These are phyloP conservation scores for Gymnobelideus leadbeateri DNA, from an alignment of 2,113 vertebrate genomes.

Conservation along the genomic window DNA sequence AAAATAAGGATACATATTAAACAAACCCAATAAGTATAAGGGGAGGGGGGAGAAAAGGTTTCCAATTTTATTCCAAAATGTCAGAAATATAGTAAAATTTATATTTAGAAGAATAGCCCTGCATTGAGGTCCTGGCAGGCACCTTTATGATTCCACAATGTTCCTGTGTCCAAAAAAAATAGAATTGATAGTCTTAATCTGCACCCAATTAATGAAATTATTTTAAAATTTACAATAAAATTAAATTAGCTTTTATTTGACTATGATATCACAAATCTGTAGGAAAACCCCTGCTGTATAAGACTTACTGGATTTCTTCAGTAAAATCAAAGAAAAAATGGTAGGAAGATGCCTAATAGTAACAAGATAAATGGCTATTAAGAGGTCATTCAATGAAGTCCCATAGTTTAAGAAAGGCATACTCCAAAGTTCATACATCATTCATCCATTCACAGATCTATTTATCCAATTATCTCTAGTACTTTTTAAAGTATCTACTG, in stretches of 20 bases:
- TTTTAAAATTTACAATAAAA: slow-evolving; percentile 41
- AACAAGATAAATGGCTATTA: slow-evolving; percentile 10
- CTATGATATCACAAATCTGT: background rate
- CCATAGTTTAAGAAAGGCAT: background rate
- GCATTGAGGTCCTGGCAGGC: slow-evolving; percentile 40
- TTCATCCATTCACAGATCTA: no score
- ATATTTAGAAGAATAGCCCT: slow-evolving; percentile 3
- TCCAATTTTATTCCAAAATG: slow-evolving; percentile 41
- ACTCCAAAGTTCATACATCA: background rate
- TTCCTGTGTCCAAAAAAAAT: slow-evolving; percentile 36
- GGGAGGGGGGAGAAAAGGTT: no score
- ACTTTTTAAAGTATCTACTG: no score
- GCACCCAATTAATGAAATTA: slow-evolving; percentile 39
- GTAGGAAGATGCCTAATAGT: background rate
- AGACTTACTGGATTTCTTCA: slow-evolving; percentile 23
- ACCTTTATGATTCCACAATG: slow-evolving; percentile 36
- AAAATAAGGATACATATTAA: no score
- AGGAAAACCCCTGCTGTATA: background rate
- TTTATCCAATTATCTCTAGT: no score
- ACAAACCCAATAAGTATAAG: slow-evolving; percentile 35
- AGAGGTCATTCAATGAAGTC: background rate
- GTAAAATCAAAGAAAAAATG: slow-evolving; percentile 31
- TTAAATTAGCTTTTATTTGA: background rate
- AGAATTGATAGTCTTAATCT: slow-evolving; percentile 25
- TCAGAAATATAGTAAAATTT: slow-evolving; percentile 41